Percentiles rank a stretch among this genome's conserved stretches.
These are phyloP conservation scores for Ostrea denselamellosa DNA, from an alignment of 1,140 invertebrate species.

Conservation along the genomic window DNA sequence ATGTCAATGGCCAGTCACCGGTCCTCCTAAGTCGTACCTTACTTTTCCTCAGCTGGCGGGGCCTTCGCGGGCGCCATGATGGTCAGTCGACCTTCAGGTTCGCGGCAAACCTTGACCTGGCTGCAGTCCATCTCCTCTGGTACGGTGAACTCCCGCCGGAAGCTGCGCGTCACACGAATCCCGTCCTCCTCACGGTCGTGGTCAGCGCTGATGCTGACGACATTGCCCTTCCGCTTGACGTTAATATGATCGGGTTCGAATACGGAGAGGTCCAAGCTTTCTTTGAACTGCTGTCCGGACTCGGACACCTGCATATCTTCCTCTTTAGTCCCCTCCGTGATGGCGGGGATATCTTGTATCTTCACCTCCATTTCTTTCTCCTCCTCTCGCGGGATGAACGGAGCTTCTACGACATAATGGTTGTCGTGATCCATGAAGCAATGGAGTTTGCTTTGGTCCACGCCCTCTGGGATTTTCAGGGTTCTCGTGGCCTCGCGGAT, in stretches of 20 bases:
- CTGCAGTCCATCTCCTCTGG: neutral
- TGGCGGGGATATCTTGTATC: slow-evolving; percentile 29
- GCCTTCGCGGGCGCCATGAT: neutral
- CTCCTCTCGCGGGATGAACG: slow-evolving; percentile 1
- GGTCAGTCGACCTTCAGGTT: neutral
- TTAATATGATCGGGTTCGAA: slow-evolving; percentile 34
- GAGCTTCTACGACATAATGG: neutral
- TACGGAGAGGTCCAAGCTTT: neutral
- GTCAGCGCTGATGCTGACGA: neutral
- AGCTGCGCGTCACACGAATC: neutral
- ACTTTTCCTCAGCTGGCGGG: neutral
- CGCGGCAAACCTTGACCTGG: slow-evolving; percentile 14
- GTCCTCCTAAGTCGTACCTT: neutral
- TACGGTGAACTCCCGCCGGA: slow-evolving; percentile 1
- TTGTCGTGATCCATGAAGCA: slow-evolving; percentile 27
- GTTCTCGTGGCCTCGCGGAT: neutral
- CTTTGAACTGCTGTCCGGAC: neutral
- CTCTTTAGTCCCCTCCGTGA: neutral
- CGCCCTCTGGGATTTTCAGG: neutral
- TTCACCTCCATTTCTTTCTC: slow-evolving; percentile 44
- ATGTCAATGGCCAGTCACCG: too few relatives aligned
- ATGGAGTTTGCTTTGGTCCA: neutral
- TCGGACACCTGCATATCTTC: slow-evolving; percentile 29
- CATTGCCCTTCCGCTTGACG: slow-evolving; percentile 31
- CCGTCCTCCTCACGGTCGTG: slow-evolving; percentile 5